phyloP scores from a whole-genome alignment of 2,888 invertebrate species.

The Theodoxus fluviatilis region DNA sequence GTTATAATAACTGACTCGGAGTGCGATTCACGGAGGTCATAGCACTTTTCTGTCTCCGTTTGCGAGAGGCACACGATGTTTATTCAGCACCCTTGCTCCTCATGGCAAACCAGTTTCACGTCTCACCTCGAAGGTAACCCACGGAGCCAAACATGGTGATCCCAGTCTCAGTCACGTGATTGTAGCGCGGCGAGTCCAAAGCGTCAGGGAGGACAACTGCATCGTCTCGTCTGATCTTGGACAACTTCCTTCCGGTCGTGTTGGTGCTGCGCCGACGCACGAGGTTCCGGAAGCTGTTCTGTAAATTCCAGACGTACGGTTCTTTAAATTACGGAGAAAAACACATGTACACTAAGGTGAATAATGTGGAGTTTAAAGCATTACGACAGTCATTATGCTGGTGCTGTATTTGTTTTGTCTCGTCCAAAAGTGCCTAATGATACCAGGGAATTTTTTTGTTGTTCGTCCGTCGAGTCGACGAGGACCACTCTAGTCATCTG shows the following conservation, averaged over 20 bases:
- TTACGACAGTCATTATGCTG: neutral
- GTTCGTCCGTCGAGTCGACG: no score
- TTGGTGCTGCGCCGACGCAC: slow-evolving; percentile 39
- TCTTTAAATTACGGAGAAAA: no score
- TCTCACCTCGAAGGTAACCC: slow-evolving; percentile 48
- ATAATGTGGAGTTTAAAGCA: no score
- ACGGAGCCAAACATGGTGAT: slow-evolving; percentile 53
- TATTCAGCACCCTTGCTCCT: neutral
- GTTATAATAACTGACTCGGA: no score
- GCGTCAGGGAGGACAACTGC: slow-evolving; percentile 21
- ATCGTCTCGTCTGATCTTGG: slow-evolving; percentile 21
- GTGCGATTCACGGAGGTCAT: no score
- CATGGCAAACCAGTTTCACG: no score
- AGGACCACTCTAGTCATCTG: no score
- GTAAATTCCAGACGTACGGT: no score
- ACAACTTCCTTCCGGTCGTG: slow-evolving; percentile 29
- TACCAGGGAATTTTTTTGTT: neutral
- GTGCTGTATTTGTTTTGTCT: neutral
- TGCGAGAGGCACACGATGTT: neutral
- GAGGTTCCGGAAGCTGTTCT: slow-evolving; percentile 51
- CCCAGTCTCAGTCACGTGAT: slow-evolving; percentile 29
- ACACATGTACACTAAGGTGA: no score
- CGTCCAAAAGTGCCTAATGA: neutral
- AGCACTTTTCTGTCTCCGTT: no score
- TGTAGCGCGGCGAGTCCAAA: slow-evolving; percentile 22